Evolutionary conservation across 2,113 vertebrate genomes (phyloP), one percentile per base, ranked within the genome.

Genomic region (Limanda limanda): DNA sequence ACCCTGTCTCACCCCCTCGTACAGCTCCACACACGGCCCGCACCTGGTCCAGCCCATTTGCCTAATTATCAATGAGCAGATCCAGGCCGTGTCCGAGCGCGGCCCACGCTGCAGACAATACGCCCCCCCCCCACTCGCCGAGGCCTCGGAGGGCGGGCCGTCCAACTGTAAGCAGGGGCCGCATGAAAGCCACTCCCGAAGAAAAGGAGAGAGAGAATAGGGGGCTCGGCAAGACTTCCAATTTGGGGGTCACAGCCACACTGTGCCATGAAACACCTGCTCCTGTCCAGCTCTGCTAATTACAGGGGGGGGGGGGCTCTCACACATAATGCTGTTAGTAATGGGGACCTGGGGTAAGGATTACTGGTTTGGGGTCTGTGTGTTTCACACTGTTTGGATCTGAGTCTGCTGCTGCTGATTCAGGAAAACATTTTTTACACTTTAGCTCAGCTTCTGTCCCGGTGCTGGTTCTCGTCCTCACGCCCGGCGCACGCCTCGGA

Each of bases 41-140:
- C 94, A 95, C 94, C 94, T 94, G 93, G 93, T 92, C 90, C 87
- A 20, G 63, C 77, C 89, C 87, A 93, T 92, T 91, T 94, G 88
- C 91, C 90, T 94, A 93, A 93, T 95, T 93, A 86, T 91, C 66
- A 91, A 92, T 89, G 87, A 89, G 86, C 42, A 67, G 76, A 88
- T 81, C 83, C 63, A 77, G 89, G 88, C 91, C 79, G 85, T 88
- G 90, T 92, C 88, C 76, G 71, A 88, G 87, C 74, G 13, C 83
- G 63, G 85, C 86, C 90, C 83, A 74, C 87, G 82, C 90, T 64
- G 76, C 88, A 45, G 85, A 94, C 92, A 94, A 93, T 92, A 69
- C 80, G 25, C 80, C 85, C 84, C 83, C 80, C 23, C 80, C 85
- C 84, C 83, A 72, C 78, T 77, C 61, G 78, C 79, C 66, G 80